These are phyloP conservation scores for Platycheirus rosarum DNA, from an alignment of 2,888 invertebrate genomes.

Conservation along the genomic window DNA sequence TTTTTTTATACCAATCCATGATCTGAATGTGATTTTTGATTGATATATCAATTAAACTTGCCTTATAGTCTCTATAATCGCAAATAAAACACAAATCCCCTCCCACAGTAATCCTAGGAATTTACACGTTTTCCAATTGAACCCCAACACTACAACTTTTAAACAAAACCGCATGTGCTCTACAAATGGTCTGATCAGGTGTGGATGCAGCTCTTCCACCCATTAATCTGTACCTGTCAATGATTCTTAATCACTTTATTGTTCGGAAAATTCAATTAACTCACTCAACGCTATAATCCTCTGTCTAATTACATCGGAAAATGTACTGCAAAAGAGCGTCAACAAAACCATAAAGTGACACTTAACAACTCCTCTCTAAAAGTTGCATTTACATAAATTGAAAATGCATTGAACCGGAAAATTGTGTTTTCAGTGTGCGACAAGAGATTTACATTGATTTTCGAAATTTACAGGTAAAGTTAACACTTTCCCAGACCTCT, in stretches of 20 bases:
- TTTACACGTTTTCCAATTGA: too few species aligned
- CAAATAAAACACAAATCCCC: too few species aligned
- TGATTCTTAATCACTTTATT: constrained; percentile 57
- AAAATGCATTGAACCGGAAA: constrained; percentile 60
- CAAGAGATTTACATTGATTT: constrained; percentile 38
- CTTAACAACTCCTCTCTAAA: not conserved
- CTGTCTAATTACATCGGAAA: constrained; percentile 54
- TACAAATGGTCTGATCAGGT: constrained; percentile 10
- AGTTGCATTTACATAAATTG: constrained; percentile 57
- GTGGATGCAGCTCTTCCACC: constrained; percentile 30
- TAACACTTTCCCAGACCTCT: too few species aligned
- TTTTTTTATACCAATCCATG: too few species aligned
- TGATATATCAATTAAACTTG: too few species aligned
- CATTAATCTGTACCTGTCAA: constrained; percentile 26
- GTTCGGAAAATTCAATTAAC: constrained; percentile 64
- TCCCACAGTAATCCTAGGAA: not conserved
- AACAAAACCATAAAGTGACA: not conserved
- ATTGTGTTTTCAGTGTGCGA: constrained; percentile 52
- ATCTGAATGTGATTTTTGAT: too few species aligned
- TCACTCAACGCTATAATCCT: constrained; percentile 47
- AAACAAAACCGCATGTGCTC: constrained; percentile 13
- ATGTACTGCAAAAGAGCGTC: constrained; percentile 38
- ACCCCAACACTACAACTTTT: too few species aligned
- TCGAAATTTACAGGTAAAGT: constrained; percentile 17
- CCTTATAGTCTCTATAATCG: too few species aligned